phyloP scores from a whole-genome alignment of 2,113 vertebrate species.

The Tauraco erythrolophus region DNA sequence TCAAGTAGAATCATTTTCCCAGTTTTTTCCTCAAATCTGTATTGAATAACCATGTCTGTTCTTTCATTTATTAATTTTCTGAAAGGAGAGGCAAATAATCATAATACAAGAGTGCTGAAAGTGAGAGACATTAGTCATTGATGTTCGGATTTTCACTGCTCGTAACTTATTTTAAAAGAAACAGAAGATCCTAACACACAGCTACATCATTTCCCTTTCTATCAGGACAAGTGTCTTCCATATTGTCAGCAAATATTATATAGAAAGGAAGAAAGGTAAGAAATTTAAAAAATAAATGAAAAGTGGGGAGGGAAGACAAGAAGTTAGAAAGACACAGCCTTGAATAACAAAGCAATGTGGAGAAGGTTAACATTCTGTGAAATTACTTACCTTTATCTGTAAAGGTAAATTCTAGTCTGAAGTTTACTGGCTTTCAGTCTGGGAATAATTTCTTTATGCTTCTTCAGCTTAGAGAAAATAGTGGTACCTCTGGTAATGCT shows the following conservation, averaged over 20 bases:
- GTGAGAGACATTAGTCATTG: not conserved
- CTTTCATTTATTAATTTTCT: not conserved
- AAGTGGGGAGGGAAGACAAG: not conserved
- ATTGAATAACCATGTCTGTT: not conserved
- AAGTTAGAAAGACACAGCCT: not conserved
- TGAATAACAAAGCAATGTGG: not conserved
- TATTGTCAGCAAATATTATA: not conserved
- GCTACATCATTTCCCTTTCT: not conserved
- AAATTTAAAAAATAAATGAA: not conserved
- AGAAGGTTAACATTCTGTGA: not conserved
- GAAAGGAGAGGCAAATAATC: not conserved
- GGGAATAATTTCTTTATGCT: not conserved
- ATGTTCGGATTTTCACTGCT: not conserved
- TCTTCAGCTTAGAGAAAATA: not conserved
- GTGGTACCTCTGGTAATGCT: not conserved
- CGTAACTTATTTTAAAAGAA: not conserved
- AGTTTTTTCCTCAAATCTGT: not conserved
- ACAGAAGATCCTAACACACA: not conserved
- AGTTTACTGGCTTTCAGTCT: constrained; percentile 1
- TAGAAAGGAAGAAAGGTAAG: not conserved
- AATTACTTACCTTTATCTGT: constrained; percentile 26
- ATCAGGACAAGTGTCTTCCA: not conserved
- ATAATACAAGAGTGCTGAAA: not conserved
- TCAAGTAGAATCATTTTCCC: not conserved
- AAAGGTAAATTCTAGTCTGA: constrained; percentile 6